Base-by-base conservation (phyloP, 2,797 vertebrate genomes). In the Apogon talboti region DNA sequence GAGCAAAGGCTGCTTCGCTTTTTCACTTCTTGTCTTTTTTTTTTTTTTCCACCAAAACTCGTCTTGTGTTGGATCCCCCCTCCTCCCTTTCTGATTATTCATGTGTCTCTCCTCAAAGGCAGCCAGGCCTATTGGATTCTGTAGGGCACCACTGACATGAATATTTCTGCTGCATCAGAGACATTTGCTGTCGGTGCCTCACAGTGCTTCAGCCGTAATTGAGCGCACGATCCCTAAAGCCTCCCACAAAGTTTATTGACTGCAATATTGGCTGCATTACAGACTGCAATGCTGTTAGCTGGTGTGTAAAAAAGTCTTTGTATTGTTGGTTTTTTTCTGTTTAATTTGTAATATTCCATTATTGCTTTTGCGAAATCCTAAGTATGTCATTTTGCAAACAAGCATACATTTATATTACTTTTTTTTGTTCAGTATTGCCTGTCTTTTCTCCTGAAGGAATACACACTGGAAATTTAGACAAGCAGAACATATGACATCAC, bases 161-260 rank as follows among this genome's bases (percentile, higher is more conserved):
- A 93, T 93, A 90, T 92, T 92, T 92, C 88, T 92, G 86, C 88
- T 86, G 86, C 89, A 89, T 90, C 88, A 91, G 82, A 91, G 78
- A 71, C 80, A 12, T 61, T 88, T 33, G 67, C 85, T 85, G 81
- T 78, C 66, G 49, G 64, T 65, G 80, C 79, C 74, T 81, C 47
- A 4, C 72, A 73, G 74, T 65, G 76, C 66, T 79, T 70, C 77
- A 40, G 28, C 75, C 56, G 67, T 87, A 91, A 91, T 87, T 86
- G 87, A 89, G 76, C 76, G 54, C 73, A 74, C 68, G 67, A 81
- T 79, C 76, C 85, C 66, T 15, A 57, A 70, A 89, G 85, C 80
- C 67, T 50, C 47, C 48, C 50, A 42, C 74, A 62, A 69, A 85
- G 60, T 79, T 66, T 82, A 81, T 70, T 76, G 85, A 81, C 68